Evolutionary conservation across 2,113 vertebrate genomes (phyloP).

Genomic region (Illadopsis cleaveri): DNA sequence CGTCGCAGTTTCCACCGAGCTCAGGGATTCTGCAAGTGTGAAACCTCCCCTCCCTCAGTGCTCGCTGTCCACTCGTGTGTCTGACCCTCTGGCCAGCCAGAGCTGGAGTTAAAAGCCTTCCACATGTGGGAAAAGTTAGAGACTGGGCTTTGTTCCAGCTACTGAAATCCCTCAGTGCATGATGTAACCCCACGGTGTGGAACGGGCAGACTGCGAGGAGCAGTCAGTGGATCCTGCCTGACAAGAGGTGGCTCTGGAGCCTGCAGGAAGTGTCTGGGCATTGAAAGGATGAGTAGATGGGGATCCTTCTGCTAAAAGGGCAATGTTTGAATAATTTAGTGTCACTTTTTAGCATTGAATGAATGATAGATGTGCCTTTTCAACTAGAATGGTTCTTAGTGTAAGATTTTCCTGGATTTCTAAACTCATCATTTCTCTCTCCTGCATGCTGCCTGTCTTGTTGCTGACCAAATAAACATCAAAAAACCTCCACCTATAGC

Average conservation of each 20-base stretch:
- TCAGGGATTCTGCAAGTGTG: not conserved
- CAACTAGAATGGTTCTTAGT: not conserved
- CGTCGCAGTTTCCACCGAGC: not conserved
- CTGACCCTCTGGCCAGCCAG: not conserved
- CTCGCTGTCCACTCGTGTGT: not conserved
- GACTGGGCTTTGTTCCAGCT: slow-evolving; percentile 38
- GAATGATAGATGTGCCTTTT: not conserved
- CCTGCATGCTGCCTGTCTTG: not conserved
- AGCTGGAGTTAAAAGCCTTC: slow-evolving; percentile 33
- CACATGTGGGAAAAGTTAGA: slow-evolving; percentile 63
- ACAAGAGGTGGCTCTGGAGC: not conserved
- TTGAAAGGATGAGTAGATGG: not conserved
- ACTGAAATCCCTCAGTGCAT: not conserved
- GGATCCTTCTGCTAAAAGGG: not conserved
- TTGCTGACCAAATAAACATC: not conserved
- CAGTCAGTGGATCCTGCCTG: not conserved
- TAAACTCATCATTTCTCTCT: not conserved
- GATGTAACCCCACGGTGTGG: not conserved
- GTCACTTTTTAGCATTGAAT: not conserved
- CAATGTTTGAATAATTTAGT: not conserved
- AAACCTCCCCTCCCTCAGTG: not conserved
- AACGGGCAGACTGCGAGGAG: not conserved
- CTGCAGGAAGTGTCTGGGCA: not conserved
- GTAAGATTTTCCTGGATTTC: not conserved
- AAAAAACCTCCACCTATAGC: not conserved